Evolutionary conservation across 2,113 vertebrate genomes (phyloP).

Genomic region (Phalacrocorax brasilianus): DNA sequence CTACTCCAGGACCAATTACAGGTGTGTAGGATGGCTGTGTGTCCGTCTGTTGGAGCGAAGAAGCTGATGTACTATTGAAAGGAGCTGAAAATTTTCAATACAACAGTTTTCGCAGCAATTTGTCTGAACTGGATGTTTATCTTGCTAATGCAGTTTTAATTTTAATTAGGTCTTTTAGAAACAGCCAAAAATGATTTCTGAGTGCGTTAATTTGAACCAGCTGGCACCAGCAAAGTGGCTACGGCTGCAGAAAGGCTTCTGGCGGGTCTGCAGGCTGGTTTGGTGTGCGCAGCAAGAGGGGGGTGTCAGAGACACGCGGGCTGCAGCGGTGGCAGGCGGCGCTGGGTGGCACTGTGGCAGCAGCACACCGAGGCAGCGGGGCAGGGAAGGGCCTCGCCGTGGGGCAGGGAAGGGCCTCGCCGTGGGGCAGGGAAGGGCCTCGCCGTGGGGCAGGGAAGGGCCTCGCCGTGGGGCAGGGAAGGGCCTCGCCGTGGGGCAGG

Average conservation of each 20-base stretch:
- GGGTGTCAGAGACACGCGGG: not conserved
- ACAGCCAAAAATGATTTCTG: not conserved
- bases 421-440: not conserved
- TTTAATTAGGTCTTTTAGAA: not conserved
- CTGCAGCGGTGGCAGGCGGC: not conserved
- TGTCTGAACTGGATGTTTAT: constrained; percentile 20
- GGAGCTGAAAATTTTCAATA: constrained; percentile 55
- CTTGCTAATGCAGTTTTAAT: not conserved
- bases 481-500: not conserved
- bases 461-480: not conserved
- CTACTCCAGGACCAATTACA: constrained; percentile 13
- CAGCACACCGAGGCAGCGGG: not conserved
- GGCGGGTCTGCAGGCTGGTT: not conserved
- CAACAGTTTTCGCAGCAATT: constrained; percentile 37
- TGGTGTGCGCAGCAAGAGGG: not conserved
- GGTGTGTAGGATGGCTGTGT: not conserved
- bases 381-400: not conserved
- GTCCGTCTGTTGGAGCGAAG: not conserved
- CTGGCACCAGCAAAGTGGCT: not conserved
- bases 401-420: not conserved
- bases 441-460: not conserved
- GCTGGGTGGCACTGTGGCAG: not conserved
- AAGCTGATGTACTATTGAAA: constrained; percentile 31
- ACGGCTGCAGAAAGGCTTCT: not conserved
- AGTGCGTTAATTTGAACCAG: not conserved